phyloP scores from a whole-genome alignment of 2,888 invertebrate genomes.

The Drosophila putrida region DNA sequence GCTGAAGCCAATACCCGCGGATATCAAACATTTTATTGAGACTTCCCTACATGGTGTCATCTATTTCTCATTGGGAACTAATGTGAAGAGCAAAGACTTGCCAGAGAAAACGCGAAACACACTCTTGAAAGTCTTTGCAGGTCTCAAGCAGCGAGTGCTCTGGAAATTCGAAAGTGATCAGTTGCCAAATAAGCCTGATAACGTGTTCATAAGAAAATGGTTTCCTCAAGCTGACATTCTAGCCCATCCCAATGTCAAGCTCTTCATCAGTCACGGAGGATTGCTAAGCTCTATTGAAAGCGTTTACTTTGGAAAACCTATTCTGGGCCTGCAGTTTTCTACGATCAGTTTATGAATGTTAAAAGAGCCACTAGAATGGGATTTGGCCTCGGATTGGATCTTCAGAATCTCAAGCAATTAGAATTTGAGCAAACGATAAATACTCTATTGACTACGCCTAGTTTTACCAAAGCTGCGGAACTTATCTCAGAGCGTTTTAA shows the following conservation, averaged over 20 bases:
- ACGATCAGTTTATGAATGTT: constrained; percentile 84
- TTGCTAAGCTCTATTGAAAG: constrained; percentile 86
- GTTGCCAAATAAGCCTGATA: constrained; percentile 75
- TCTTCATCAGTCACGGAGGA: constrained; percentile 87
- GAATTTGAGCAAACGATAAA: constrained; percentile 58
- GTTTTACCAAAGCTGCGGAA: constrained; percentile 53
- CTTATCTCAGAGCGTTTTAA: constrained; percentile 71
- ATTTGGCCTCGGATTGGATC: constrained; percentile 72
- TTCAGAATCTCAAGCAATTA: constrained; percentile 43
- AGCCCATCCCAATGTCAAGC: constrained; percentile 85
- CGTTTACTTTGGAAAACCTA: constrained; percentile 84
- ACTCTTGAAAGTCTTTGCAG: constrained; percentile 56
- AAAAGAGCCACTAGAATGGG: constrained; percentile 73
- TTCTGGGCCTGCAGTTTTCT: constrained; percentile 84
- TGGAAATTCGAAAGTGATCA: constrained; percentile 85
- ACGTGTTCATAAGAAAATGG: constrained; percentile 83
- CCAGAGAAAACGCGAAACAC: constrained; percentile 61
- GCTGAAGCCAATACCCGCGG: constrained; percentile 69
- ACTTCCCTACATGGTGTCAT: constrained; percentile 84
- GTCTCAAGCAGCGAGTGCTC: constrained; percentile 76
- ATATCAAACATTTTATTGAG: constrained; percentile 84
- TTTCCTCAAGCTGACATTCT: constrained; percentile 84
- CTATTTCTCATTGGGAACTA: constrained; percentile 86
- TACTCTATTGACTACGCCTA: constrained; percentile 59
- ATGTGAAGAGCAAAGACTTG: constrained; percentile 76